Base-by-base conservation (phyloP, 2,113 vertebrate genomes). In the Pangasianodon hypophthalmus region DNA sequence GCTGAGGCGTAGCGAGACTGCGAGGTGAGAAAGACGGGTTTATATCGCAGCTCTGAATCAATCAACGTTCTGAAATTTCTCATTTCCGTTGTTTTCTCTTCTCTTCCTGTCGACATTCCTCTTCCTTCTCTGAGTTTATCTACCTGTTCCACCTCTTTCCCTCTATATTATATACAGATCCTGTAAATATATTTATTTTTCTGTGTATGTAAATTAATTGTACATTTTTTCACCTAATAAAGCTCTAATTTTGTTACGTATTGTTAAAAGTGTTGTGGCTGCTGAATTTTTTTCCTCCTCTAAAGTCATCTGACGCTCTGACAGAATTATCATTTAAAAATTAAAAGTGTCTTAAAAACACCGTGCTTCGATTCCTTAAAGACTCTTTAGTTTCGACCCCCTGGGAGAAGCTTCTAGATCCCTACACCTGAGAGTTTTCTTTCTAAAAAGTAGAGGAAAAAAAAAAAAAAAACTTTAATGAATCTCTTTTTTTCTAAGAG, bases 121-220 rank as follows among this genome's bases (percentile, higher is more conserved):
- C 19, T 83, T 80, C n/a, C 69, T 48, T 85, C 41, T 90, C 88
- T 87, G 29, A 80, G 54, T 67, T 73, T 14, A 60, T 48, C 46
- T 16, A 26, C 48, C 60, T 44, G 2, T 50, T 69, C 52, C 37
- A 24, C 11, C 6, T 60, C 2, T 50, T 10, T 44, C 6, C 29
- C 8, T 37, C 73, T 54, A 32, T 90, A 90, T 90, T 87, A 54
- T 90, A 54, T 89, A 87, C 41, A 89, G 50, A 88, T 56, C 54
- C 60, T 91, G 73, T 91, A 92, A 90, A 91, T 90, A 90, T 93
- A 93, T 93, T 91, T 92, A 93, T 92, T 90, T 88, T 77, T 79
- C 54, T 41, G 29, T 88, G 19, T 79, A 9, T 93, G 90, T 92
- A 92, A 92, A 90, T 92, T 89, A 91, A 85, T 82, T 87, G 82